These are phyloP conservation scores for Clarias macrocephalus DNA, from an alignment of 2,113 vertebrate species.

Conservation along the genomic window DNA sequence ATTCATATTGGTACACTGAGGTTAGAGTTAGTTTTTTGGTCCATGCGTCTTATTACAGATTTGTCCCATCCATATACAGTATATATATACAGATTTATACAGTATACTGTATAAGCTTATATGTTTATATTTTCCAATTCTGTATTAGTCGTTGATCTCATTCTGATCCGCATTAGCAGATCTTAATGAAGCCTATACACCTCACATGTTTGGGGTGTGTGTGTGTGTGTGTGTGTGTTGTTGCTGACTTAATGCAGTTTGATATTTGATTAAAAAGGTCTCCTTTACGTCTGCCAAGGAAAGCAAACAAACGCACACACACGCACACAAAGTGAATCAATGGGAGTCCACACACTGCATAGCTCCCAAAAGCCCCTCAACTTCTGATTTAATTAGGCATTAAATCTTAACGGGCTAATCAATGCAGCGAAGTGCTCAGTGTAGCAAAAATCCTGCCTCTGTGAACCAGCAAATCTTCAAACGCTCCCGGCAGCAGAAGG, in stretches of 20 bases:
- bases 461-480: slow-evolving; percentile 8
- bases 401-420: slow-evolving; percentile 40
- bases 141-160: not conserved
- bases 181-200: not conserved
- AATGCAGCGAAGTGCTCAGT: slow-evolving; percentile 19
- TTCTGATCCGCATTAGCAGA: not conserved
- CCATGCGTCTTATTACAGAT: slow-evolving; percentile 6
- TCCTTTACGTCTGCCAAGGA: slow-evolving; percentile 27
- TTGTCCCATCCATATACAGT: not conserved
- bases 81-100: not conserved
- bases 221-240: no score
- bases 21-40: not conserved
- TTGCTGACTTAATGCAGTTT: slow-evolving; percentile 12
- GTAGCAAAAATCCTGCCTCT: slow-evolving; percentile 29
- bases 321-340: slow-evolving; percentile 15
- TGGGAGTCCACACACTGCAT: slow-evolving; percentile 10
- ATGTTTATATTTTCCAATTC: not conserved
- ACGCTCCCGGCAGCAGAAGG: not conserved
- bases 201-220: not conserved
- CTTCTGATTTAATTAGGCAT: slow-evolving; percentile 46
- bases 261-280: slow-evolving; percentile 32
- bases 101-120: not conserved
- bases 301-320: slow-evolving; percentile 17
- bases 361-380: slow-evolving; percentile 3
- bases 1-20: not conserved